Base-by-base conservation (phyloP, 1,140 invertebrate species). In the Pogonus chalceus region DNA sequence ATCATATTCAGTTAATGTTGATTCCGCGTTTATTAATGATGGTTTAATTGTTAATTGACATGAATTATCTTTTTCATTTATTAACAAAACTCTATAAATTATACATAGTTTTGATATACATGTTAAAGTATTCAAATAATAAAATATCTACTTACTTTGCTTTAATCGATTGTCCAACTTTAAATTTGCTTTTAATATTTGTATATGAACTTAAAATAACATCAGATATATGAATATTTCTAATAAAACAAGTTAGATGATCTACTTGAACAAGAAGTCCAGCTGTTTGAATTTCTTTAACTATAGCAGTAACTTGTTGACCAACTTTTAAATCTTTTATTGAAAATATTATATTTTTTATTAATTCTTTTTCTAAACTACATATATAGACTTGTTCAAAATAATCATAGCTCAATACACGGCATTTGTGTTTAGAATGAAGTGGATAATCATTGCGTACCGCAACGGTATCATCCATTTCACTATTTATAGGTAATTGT, bases 351-450 rank as follows among this genome's bases (percentile, higher is more conserved):
- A 74, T 74, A 46, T 77, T 65, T 24, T 77, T 65, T 0, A 85
- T 53, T 1, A 80, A 23, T 10, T 71, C 63, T 51, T 72, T 65
- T 62, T 82, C 72, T 63, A 81, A 75, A 1, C 78, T 73, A 56
- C 79, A 81, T 31, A 82, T 69, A 57, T 78, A 82, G 14, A 78
- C 58, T 14, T 67, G 69, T 51, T 82, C 79, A 51, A 83, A 70
- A 2, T 66, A 63, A 61, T 74, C 72, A 62, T 81, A 84, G 7
- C 74, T 65, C 1, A 82, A 53, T 2, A 85, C 59, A 49, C 82
- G 72, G 58, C 82, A 79, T 37, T 65, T 71, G 54, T 82, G 79
- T 23, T 62, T 70, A 2, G 76, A 74, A 39, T 75, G 71, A 9
- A 66, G 63, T 1, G 64, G 59, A 65, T 79, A 83, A 39, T 72